Conservation (phyloP, 2,888 invertebrate species). For the Noctua janthe region DNA sequence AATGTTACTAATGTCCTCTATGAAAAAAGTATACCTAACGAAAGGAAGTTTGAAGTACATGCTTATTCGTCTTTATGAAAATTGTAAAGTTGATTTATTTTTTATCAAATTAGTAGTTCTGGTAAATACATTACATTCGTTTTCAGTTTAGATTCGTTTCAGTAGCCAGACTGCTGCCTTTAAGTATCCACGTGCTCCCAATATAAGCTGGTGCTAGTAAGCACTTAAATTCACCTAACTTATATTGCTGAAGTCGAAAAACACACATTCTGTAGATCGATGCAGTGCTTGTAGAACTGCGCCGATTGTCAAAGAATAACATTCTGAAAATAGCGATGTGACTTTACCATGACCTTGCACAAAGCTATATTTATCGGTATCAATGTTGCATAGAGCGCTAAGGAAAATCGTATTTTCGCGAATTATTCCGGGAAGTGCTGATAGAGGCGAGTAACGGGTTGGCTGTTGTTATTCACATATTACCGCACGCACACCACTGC, state of each 20-base stretch:
- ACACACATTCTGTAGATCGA: neutral
- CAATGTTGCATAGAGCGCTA: slow-evolving; percentile 75
- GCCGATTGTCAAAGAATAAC: slow-evolving; percentile 62
- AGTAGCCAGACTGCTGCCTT: neutral
- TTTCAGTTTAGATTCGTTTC: neutral
- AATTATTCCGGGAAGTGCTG: slow-evolving; percentile 87
- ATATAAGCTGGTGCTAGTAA: neutral
- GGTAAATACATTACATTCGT: neutral
- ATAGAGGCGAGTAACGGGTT: slow-evolving; percentile 89
- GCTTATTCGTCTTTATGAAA: neutral
- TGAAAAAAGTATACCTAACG: neutral
- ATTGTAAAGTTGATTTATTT: neutral
- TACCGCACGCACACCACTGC: slow-evolving; percentile 73
- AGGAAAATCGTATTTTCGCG: slow-evolving; percentile 84
- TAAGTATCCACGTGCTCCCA: neutral
- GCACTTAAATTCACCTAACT: neutral
- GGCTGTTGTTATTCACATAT: slow-evolving; percentile 86
- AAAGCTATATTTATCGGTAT: slow-evolving; percentile 80
- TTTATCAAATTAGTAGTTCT: neutral
- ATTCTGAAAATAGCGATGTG: slow-evolving; percentile 76
- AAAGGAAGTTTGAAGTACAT: neutral
- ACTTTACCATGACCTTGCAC: slow-evolving; percentile 87
- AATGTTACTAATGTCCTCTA: neutral
- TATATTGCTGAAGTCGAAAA: neutral
- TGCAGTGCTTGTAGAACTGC: slow-evolving; percentile 16